Base-by-base conservation (phyloP, 2,797 vertebrate species). In the Calcarius lapponicus region DNA sequence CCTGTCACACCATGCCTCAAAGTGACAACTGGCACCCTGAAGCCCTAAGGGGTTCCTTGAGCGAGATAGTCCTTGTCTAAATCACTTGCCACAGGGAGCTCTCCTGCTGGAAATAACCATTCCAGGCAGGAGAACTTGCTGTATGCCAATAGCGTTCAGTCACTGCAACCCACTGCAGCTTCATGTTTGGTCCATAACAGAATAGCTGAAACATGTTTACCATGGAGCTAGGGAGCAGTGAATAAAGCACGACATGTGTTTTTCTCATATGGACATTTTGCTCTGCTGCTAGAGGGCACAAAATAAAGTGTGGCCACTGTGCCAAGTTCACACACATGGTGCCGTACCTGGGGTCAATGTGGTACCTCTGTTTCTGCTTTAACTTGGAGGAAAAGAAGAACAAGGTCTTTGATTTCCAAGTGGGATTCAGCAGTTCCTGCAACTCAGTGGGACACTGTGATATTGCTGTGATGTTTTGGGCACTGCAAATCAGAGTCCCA, bases 71-170 rank as follows among this genome's bases (percentile, higher is more conserved):
- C n/a, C 57, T 51, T 67, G 26, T 43, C 40, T 8, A 22, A 74
- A 65, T 47, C 4, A 3, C 15, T 67, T 61, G 14, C 40, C 66
- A 47, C 0, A 3, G 42, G 54, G 15, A 79, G 19, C 12, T 71
- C 28, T 85, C 53, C 79, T 32, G 57, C 14, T 67, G 11, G 36
- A 64, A 45, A 56, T 38, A 19, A 56, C 38, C 14, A 15, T 61
- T n/a, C 20, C 21, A 80, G 42, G 26, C 90, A 51, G 40, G 60
- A 76, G 36, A 50, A 50, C 34, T 75, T 6, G 1, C 19, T 2
- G 2, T 28, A 4, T 24, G 42, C 58, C 6, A 10, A 18, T 0
- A 2, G 29, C 0, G 0, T 29, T 61, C 0, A 0, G 45, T 29
- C 38, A 31, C 69, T 69, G 48, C 47, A 83, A 89, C 42, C 10